Evolutionary conservation across 2,888 invertebrate species (phyloP), one percentile per base, ranked within the genome.

Genomic region (Zaprionus bogoriensis): DNA sequence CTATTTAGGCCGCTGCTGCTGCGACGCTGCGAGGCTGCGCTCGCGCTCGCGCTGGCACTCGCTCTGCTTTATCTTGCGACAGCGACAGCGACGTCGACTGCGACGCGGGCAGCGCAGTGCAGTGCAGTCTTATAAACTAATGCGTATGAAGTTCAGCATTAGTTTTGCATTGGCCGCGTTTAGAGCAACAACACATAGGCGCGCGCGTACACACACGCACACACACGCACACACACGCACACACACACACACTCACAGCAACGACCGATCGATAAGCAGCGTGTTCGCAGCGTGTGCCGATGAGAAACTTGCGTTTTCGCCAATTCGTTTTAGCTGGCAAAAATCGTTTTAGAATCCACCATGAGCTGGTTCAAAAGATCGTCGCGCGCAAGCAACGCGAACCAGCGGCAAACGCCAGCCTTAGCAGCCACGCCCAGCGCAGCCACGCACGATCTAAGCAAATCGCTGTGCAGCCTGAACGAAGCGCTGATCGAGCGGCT

Each of bases 281-380:
- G 32, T 17, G 67, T n/a, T n/a, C n/a, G n/a, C n/a, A n/a, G n/a
- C 59, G 71, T 77, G 91, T 91, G 91, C 88, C 89, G 84, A 93
- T 93, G 93, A 92, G 92, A 93, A 93, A 92, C 89, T 91, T 92
- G 90, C 92, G 92, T 77, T 93, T 93, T 89, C 93, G 92, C 70
- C 92, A 93, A 87, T 93, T 93, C 89, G 91, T 93, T 78, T 92
- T 92, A 90, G 93, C 93, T 92, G 93, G 93, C 69, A 92, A 91
- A 88, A 93, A 93, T 92, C 93, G 93, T 92, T 91, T 89, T 87
- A 91, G 89, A 50, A 93, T 93, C 75, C 90, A 92, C 80, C 91
- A 94, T 93, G 94, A 93, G 91, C 88, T 94, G 93, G 93, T 93
- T 93, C 93, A 94, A 89, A 93, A 94, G 91, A 92, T 93, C 92